Evolutionary conservation across 2,113 vertebrate species (phyloP).

Genomic region (Hystrix cristata): DNA sequence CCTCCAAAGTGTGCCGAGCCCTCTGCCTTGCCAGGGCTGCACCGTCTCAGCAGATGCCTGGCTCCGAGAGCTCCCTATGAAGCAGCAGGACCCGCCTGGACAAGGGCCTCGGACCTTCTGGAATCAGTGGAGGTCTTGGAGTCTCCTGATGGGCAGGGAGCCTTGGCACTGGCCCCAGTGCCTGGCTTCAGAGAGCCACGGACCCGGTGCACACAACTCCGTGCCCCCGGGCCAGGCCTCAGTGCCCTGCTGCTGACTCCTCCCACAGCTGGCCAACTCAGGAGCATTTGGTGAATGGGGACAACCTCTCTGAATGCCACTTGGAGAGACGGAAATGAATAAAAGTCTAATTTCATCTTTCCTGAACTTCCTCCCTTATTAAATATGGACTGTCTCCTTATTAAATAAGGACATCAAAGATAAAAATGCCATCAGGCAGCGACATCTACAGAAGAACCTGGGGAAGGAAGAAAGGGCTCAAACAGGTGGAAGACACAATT

Average conservation of each 20-base stretch:
- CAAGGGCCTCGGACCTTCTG: too few relatives aligned
- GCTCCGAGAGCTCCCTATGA: conserved; percentile 6
- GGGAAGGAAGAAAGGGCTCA: neutral
- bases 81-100: conserved; percentile 34
- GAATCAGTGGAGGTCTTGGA: too few relatives aligned
- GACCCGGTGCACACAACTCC: neutral
- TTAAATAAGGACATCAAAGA: neutral
- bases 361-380: neutral
- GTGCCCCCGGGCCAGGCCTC: neutral
- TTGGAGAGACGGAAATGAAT: neutral
- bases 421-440: neutral
- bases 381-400: too few relatives aligned
- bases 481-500: neutral
- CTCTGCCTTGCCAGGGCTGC: too few relatives aligned
- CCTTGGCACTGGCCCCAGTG: too few relatives aligned
- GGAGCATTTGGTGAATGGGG: neutral
- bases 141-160: too few relatives aligned
- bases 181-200: neutral
- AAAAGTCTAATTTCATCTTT: neutral
- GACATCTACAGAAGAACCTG: neutral
- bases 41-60: neutral
- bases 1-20: neutral
- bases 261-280: neutral
- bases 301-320: neutral
- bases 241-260: neutral